Evolutionary conservation across 2,888 invertebrate species (phyloP).

Genomic region (Rhimphoctona megacephalus): DNA sequence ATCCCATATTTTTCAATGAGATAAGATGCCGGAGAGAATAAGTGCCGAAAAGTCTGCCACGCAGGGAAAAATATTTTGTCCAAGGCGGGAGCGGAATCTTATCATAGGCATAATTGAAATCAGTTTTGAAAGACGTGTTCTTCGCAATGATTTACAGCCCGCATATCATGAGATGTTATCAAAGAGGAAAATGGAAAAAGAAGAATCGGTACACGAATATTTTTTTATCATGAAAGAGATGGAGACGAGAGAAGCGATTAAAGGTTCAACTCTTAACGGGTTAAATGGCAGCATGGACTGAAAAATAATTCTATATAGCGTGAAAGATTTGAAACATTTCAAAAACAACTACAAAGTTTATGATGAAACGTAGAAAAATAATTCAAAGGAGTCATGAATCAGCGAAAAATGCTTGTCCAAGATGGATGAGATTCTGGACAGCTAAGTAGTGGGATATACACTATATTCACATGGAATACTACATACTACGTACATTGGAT

Average conservation of each 20-base stretch:
- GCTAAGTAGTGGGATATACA: too few species aligned
- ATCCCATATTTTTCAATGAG: not conserved
- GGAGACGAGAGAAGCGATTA: conserved; percentile 41
- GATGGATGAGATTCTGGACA: too few species aligned
- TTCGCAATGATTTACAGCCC: conserved; percentile 27
- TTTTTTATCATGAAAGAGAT: conserved; percentile 57
- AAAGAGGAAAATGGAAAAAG: conserved; percentile 15
- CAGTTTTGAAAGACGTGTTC: conserved; percentile 33
- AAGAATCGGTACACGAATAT: conserved; percentile 59
- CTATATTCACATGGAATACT: too few species aligned
- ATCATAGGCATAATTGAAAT: not conserved
- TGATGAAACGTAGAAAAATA: not conserved
- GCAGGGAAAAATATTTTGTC: conserved; percentile 35
- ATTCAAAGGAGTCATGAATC: too few species aligned
- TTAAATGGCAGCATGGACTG: not conserved
- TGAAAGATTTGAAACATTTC: not conserved
- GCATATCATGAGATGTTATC: conserved; percentile 38
- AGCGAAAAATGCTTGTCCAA: too few species aligned
- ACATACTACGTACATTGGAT: too few species aligned
- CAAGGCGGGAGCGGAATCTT: too few species aligned
- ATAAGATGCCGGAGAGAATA: not conserved
- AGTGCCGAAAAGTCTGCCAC: conserved; percentile 50
- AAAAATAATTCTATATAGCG: not conserved
- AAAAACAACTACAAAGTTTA: not conserved
- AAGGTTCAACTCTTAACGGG: conserved; percentile 37